Percentiles rank a stretch among this genome's conserved stretches.
Conservation (phyloP, 2,888 invertebrate genomes). For the Agelastica alni region DNA sequence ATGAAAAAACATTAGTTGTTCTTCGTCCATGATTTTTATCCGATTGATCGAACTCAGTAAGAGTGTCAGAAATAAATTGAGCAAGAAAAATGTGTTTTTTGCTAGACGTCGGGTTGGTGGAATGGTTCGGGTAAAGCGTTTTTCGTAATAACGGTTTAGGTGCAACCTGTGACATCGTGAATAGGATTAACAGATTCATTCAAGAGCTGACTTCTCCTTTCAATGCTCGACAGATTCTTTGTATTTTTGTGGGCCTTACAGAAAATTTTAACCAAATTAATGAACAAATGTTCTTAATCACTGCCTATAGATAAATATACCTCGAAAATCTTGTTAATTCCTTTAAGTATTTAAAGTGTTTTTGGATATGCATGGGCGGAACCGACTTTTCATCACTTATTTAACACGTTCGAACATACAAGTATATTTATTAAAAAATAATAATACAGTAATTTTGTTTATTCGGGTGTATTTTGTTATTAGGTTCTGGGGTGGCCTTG, state of each 20-base stretch:
- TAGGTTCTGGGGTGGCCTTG: background rate
- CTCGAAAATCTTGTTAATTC: conserved; percentile 1
- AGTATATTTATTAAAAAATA: background rate
- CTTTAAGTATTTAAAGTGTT: background rate
- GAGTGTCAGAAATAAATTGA: no score
- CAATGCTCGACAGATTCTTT: conserved; percentile 3
- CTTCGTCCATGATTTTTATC: no score
- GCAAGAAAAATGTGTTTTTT: no score
- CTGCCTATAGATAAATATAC: background rate
- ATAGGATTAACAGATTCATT: conserved; percentile 9
- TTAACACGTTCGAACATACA: no score
- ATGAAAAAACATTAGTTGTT: no score
- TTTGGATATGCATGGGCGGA: no score
- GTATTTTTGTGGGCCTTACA: background rate
- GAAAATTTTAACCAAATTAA: conserved; percentile 3
- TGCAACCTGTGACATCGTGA: conserved; percentile 1
- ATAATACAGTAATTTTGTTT: background rate
- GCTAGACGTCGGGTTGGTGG: no score
- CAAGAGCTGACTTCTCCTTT: conserved; percentile 4
- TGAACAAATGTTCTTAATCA: conserved; percentile 4
- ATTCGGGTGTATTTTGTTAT: background rate
- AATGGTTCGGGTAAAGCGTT: background rate
- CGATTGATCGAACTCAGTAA: no score
- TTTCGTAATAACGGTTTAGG: background rate
- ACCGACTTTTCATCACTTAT: no score